These are phyloP conservation scores for Ranitomeya imitator DNA, from an alignment of 2,113 vertebrate species.

Conservation along the genomic window DNA sequence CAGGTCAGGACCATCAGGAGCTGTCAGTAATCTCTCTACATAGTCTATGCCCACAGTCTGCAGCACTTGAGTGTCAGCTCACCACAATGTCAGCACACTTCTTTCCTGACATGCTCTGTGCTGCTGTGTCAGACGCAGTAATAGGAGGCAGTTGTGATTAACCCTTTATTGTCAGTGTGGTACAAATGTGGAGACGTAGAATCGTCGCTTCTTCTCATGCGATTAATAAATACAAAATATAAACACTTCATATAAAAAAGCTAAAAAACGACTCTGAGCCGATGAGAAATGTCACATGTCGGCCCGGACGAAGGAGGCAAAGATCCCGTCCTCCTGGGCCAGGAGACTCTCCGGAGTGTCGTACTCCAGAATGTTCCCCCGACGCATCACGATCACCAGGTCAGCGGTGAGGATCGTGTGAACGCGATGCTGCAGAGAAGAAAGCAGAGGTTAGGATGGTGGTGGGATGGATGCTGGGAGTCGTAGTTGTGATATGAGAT, in stretches of 20 bases:
- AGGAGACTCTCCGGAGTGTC: constrained; percentile 90
- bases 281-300: constrained; percentile 82
- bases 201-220: constrained; percentile 44
- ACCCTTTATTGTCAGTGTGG: constrained; percentile 62
- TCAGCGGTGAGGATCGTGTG: constrained; percentile 97
- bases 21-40: too few relatives aligned
- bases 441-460: background rate
- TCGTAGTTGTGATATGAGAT: background rate
- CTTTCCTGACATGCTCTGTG: too few relatives aligned
- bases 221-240: constrained; percentile 58
- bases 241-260: constrained; percentile 59
- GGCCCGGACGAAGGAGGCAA: constrained; percentile 93
- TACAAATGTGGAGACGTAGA: constrained; percentile 57
- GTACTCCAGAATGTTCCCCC: constrained; percentile 93
- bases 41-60: too few relatives aligned
- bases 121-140: background rate
- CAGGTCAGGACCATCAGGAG: too few relatives aligned
- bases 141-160: constrained; percentile 38
- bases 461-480: background rate
- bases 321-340: constrained; percentile 89
- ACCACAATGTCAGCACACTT: too few relatives aligned
- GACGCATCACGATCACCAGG: constrained; percentile 95
- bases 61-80: too few relatives aligned
- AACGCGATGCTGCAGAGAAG: constrained; percentile 85
- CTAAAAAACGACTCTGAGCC: constrained; percentile 47